Percentiles rank a stretch among this genome's conserved stretches.
Evolutionary conservation across 2,888 invertebrate genomes (phyloP).

Genomic region (Micoletzkya japonica): DNA sequence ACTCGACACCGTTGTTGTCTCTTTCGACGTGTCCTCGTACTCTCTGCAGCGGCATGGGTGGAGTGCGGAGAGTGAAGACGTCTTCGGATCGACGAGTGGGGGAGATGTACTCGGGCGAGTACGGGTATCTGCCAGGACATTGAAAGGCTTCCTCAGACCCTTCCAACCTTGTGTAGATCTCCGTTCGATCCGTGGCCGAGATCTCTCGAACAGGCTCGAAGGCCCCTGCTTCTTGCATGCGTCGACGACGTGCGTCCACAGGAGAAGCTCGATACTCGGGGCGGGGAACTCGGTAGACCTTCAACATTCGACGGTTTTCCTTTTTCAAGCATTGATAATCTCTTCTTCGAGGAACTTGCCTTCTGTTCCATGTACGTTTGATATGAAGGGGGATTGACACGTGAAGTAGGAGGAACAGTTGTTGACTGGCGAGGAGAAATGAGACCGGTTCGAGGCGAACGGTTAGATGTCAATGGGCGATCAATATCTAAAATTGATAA

Average conservation of each 20-base stretch:
- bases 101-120: slow-evolving; percentile 30
- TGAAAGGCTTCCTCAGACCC: not conserved
- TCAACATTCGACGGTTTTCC: not conserved
- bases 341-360: not conserved
- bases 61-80: slow-evolving; percentile 24
- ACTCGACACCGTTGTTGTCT: slow-evolving; percentile 24
- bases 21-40: slow-evolving; percentile 29
- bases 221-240: slow-evolving; percentile 21
- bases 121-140: slow-evolving; percentile 11
- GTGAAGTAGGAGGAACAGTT: slow-evolving; percentile 7
- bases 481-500: slow-evolving; percentile 1
- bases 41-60: slow-evolving; percentile 1
- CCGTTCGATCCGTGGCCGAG: slow-evolving; percentile 26
- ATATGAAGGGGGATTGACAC: slow-evolving; percentile 16
- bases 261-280: slow-evolving; percentile 22
- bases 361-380: slow-evolving; percentile 28
- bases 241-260: slow-evolving; percentile 4
- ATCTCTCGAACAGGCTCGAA: slow-evolving; percentile 28
- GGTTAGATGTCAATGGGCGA: slow-evolving; percentile 7
- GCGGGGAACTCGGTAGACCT: slow-evolving; percentile 25
- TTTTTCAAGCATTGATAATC: not conserved
- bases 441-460: not conserved
- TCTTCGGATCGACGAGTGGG: slow-evolving; percentile 23
- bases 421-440: not conserved
- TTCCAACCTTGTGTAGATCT: slow-evolving; percentile 12